A percentile compares a stretch with the other conserved stretches of the same genome.
phyloP scores from a whole-genome alignment of 2,888 invertebrate genomes.

The Eledone cirrhosa region DNA sequence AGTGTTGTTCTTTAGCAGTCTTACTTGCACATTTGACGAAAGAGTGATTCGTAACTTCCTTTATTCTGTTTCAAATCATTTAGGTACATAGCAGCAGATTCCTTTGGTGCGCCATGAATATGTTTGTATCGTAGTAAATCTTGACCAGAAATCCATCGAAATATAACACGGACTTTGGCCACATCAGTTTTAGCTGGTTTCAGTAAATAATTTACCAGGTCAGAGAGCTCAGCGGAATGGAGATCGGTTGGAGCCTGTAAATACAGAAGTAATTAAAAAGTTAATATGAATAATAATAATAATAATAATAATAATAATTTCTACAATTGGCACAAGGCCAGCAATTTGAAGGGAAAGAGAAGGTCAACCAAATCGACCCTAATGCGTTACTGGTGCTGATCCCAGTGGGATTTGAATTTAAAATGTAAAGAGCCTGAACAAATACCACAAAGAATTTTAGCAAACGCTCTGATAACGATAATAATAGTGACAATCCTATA shows the following conservation, averaged over 20 bases:
- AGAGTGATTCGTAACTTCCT: slow-evolving; percentile 41
- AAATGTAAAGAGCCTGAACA: no score
- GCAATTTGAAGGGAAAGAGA: no score
- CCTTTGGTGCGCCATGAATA: slow-evolving; percentile 40
- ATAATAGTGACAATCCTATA: no score
- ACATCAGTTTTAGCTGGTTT: slow-evolving; percentile 45
- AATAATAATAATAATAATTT: no score
- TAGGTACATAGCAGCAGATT: slow-evolving; percentile 41
- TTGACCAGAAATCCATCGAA: slow-evolving; percentile 43
- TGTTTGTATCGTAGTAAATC: slow-evolving; percentile 42
- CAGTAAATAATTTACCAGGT: slow-evolving; percentile 43
- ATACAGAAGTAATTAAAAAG: not conserved
- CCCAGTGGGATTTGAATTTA: no score
- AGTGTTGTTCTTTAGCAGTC: no score
- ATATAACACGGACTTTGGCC: slow-evolving; percentile 41
- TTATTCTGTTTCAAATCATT: slow-evolving; percentile 40
- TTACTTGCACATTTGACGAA: slow-evolving; percentile 44
- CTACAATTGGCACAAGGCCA: no score
- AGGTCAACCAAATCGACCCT: no score
- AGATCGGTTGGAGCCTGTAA: slow-evolving; percentile 39
- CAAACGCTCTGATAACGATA: no score
- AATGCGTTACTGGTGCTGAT: no score
- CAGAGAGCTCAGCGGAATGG: slow-evolving; percentile 41
- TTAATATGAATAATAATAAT: no score
- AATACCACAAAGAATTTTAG: no score